Percentiles rank a stretch among this genome's conserved stretches.
These are phyloP conservation scores for Cloeon dipterum DNA, from an alignment of 2,888 invertebrate genomes.

Conservation along the genomic window DNA sequence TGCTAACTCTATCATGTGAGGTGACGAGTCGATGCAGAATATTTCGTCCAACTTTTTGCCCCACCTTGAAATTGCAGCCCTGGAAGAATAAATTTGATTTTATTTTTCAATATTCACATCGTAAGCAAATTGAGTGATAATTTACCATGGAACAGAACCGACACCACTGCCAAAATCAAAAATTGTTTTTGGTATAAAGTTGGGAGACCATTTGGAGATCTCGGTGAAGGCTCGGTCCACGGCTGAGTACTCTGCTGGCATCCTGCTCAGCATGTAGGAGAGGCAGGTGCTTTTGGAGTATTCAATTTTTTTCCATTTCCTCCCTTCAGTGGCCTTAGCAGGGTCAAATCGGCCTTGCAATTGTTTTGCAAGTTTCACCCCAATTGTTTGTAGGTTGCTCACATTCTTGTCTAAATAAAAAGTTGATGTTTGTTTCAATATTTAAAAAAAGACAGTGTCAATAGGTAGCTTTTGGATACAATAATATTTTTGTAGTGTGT, in stretches of 20 bases:
- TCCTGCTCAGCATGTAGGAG: constrained; percentile 45
- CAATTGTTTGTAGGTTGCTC: too few relatives aligned
- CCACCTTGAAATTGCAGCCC: constrained; percentile 57
- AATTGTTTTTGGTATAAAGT: constrained; percentile 50
- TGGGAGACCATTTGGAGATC: constrained; percentile 33
- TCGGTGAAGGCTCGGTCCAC: constrained; percentile 47
- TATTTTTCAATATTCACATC: constrained; percentile 1
- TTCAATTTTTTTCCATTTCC: constrained; percentile 40
- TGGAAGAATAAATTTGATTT: constrained; percentile 12
- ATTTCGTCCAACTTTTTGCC: constrained; percentile 48
- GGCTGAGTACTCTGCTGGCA: constrained; percentile 52
- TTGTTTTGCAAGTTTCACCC: background rate
- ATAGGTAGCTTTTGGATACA: too few relatives aligned
- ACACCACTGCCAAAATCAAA: constrained; percentile 87
- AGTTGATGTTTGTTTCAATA: too few relatives aligned
- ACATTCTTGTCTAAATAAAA: too few relatives aligned
- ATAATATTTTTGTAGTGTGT: too few relatives aligned
- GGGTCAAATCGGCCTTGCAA: constrained; percentile 12
- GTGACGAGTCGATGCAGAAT: constrained; percentile 62
- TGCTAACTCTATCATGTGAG: constrained; percentile 61
- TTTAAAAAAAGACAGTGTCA: too few relatives aligned
- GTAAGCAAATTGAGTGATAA: constrained; percentile 1
- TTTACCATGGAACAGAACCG: constrained; percentile 60
- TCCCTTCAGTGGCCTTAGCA: constrained; percentile 16
- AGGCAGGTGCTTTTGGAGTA: constrained; percentile 40